Evolutionary conservation across 2,113 vertebrate genomes (phyloP), one percentile per base, ranked within the genome.

Genomic region (Poecilia latipinna): DNA sequence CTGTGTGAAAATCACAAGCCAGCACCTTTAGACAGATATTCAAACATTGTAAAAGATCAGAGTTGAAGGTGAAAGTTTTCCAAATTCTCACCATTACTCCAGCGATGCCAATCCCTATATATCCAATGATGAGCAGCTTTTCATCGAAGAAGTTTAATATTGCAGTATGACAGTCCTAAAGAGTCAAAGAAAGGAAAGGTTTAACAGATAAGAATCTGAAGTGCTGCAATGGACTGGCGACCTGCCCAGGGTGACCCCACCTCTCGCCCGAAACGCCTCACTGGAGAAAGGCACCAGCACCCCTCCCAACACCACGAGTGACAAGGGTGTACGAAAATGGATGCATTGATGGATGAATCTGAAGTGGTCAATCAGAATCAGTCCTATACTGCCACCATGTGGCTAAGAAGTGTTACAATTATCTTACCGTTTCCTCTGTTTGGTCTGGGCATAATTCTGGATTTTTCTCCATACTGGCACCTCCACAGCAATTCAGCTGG

Each of bases 71-170:
- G 2, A 33, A 67, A 1, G 28, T 17, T 71, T n/a, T 33, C n/a
- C 1, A 7, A 51, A 15, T 91, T 90, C 96, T 96, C 88, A 99
- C 98, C 96, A 97, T 97, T 28, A 96, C 91, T 82, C 96, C 97
- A 74, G 97, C 97, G 69, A 97, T 94, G 37, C 95, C 96, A 75
- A 99, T 95, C 71, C 96, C 97, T 51, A 96, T 94, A 87, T 96
- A 98, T 88, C 97, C 97, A 35, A 99, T 92, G 88, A 98, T 94
- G 68, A 95, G 93, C 77, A 99, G 96, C 75, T 96, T 95, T 63
- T 93, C 90, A 68, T 95, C 93, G 81, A 98, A 94, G 80, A 96
- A 89, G 28, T 94, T 91, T 54, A 94, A 82, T 82, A 99, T 97
- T 79, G 96, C 96, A 72, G 88, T 72, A 32, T 93, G 77, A 86